Conservation (phyloP, 2,888 invertebrate species). For the Aspidiotus destructor region DNA sequence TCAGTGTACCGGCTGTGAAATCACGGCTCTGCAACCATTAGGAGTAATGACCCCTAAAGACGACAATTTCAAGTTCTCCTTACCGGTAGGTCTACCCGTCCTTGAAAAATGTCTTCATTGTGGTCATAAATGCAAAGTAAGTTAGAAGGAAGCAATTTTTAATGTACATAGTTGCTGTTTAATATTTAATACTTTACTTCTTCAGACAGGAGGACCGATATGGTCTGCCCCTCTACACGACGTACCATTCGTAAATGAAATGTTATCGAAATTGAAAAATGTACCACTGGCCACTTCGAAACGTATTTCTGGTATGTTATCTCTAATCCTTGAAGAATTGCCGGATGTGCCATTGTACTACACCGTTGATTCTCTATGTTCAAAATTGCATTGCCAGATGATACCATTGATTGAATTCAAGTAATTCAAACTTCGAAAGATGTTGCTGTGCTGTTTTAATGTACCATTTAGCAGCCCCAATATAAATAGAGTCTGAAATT, state of each 20-base stretch:
- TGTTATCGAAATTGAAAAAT: conserved; percentile 44
- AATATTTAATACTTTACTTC: conserved; percentile 21
- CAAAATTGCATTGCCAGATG: conserved; percentile 58
- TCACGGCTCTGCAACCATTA: conserved; percentile 64
- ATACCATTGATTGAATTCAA: conserved; percentile 61
- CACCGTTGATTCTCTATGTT: conserved; percentile 65
- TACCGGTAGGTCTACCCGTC: conserved; percentile 62
- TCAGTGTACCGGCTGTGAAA: conserved; percentile 84
- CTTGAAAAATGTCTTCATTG: conserved; percentile 63
- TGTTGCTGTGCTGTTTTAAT: neutral
- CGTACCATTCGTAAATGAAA: conserved; percentile 58
- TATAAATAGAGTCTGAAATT: neutral
- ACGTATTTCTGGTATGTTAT: conserved; percentile 69
- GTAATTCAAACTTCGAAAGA: conserved; percentile 41
- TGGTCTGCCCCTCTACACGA: conserved; percentile 85
- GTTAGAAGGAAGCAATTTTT: conserved; percentile 36
- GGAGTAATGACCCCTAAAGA: conserved; percentile 50
- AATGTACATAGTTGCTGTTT: too few species aligned
- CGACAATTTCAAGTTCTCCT: conserved; percentile 52
- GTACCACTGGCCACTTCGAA: conserved; percentile 51
- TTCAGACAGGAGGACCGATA: conserved; percentile 82
- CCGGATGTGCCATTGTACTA: conserved; percentile 79
- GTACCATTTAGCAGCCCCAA: neutral
- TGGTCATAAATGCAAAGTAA: conserved; percentile 61
- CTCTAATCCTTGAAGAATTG: conserved; percentile 73